Percentiles rank a stretch among this genome's conserved stretches.
Evolutionary conservation across 2,113 vertebrate species (phyloP).

Genomic region (Cynocephalus volans): DNA sequence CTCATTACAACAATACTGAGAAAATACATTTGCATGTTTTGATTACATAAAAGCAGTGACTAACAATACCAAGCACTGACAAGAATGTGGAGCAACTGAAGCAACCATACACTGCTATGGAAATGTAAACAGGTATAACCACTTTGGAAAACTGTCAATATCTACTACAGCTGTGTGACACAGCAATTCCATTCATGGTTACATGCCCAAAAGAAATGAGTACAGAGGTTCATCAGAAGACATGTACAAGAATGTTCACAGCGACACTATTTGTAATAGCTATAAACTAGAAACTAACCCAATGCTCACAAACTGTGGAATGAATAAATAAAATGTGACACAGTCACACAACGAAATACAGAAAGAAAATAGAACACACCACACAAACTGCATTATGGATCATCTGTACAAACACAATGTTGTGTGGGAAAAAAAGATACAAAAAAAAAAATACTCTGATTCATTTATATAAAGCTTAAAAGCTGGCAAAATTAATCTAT

Average conservation of each 20-base stretch:
- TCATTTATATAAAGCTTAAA: constrained; percentile 24
- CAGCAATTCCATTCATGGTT: not conserved
- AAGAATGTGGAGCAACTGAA: constrained; percentile 8
- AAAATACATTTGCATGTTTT: constrained; percentile 14
- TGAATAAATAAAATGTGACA: not conserved
- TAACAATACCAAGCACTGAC: not conserved
- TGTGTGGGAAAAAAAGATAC: constrained; percentile 17
- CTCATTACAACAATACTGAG: constrained; percentile 29
- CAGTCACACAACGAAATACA: constrained; percentile 2
- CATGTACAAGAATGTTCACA: not conserved
- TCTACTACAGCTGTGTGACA: not conserved
- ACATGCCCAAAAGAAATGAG: not conserved
- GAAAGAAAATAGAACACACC: constrained; percentile 22
- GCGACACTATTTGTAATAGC: constrained; percentile 5
- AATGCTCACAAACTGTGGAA: not conserved
- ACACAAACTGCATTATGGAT: not conserved
- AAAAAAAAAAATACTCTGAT: not conserved
- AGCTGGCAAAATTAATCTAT: constrained; percentile 6
- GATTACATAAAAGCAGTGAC: not conserved
- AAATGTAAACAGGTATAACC: not conserved
- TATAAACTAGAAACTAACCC: constrained; percentile 52
- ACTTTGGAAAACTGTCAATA: constrained; percentile 7
- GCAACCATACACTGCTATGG: not conserved
- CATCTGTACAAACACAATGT: not conserved
- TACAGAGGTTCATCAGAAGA: constrained; percentile 2